Evolutionary conservation across 2,113 vertebrate species (phyloP).

Genomic region (Danio rerio): DNA sequence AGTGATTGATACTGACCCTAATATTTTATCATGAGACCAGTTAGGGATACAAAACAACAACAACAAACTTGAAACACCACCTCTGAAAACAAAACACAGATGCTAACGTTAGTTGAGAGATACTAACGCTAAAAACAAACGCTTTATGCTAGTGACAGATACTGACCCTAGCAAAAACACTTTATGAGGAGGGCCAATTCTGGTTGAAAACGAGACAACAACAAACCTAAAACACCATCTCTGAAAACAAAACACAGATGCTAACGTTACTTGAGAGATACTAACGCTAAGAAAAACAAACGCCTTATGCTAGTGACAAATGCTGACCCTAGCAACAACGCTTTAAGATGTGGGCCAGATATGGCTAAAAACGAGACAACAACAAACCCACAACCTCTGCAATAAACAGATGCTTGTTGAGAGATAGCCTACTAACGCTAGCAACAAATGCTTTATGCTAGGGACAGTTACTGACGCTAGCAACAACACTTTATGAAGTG

Average conservation of each 20-base stretch:
- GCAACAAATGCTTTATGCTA: too few relatives aligned
- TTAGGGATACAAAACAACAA: too few relatives aligned
- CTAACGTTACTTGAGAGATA: background rate
- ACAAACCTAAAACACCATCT: background rate
- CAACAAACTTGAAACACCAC: background rate
- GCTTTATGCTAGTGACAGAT: too few relatives aligned
- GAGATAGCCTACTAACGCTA: background rate
- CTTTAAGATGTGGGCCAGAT: background rate
- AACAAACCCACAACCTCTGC: too few relatives aligned
- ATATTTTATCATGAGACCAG: too few relatives aligned
- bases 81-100: background rate
- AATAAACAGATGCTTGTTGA: background rate
- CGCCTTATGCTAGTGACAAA: background rate
- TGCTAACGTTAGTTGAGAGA: background rate
- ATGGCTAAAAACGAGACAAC: too few relatives aligned
- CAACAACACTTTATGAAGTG: too few relatives aligned
- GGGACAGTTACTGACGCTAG: too few relatives aligned
- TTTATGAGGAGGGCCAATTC: too few relatives aligned
- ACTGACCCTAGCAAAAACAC: too few relatives aligned
- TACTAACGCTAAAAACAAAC: background rate
- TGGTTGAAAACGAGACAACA: too few relatives aligned
- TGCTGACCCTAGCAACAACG: background rate
- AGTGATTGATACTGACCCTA: too few relatives aligned
- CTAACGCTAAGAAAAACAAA: background rate
- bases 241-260: background rate